Percentiles rank a stretch among this genome's conserved stretches.
Conservation (phyloP, 2,113 vertebrate genomes). For the Aramus guarauna region DNA sequence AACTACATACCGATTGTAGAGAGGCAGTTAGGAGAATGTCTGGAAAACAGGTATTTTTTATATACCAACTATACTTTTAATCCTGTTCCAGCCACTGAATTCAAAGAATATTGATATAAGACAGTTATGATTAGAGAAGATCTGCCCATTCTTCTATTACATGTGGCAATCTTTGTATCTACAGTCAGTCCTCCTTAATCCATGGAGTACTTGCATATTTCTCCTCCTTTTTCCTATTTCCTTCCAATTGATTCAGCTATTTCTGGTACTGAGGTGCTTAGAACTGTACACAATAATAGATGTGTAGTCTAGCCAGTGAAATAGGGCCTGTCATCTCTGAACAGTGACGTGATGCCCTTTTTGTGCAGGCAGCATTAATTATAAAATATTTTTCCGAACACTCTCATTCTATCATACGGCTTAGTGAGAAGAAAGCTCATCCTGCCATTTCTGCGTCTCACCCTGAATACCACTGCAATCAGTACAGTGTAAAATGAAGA, state of each 20-base stretch:
- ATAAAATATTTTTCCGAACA: slow-evolving; percentile 20
- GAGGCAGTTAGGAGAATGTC: neutral
- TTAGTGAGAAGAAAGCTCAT: neutral
- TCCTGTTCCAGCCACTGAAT: neutral
- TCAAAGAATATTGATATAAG: neutral
- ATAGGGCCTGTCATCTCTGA: neutral
- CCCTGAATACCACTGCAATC: slow-evolving; percentile 16
- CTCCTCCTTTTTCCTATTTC: neutral
- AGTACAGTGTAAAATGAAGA: neutral
- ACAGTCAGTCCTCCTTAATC: neutral
- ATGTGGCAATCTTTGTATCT: neutral
- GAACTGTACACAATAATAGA: neutral
- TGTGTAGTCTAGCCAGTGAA: slow-evolving; percentile 45
- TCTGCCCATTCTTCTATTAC: neutral
- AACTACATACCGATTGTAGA: neutral
- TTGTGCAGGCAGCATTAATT: slow-evolving; percentile 4
- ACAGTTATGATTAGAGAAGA: neutral
- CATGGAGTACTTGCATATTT: neutral
- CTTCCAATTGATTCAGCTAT: neutral
- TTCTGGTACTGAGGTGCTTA: neutral
- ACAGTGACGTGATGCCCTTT: slow-evolving; percentile 7
- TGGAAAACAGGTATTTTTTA: neutral
- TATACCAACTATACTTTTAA: neutral
- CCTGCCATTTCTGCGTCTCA: neutral
- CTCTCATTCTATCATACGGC: neutral